Evolutionary conservation across 2,888 invertebrate genomes (phyloP).

Genomic region (Girardia tigrina): DNA sequence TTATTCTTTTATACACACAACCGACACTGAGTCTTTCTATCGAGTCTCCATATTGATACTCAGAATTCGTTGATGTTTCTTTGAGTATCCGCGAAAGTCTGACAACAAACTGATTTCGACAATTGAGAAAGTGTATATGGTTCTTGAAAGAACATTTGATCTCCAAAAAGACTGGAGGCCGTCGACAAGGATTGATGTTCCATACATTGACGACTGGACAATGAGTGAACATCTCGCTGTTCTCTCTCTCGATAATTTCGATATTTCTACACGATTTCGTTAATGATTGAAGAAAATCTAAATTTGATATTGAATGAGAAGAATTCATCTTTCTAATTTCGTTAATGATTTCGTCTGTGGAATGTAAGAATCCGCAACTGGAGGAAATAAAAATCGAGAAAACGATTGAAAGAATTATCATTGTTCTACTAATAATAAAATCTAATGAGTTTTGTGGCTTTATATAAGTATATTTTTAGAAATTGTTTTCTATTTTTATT

Average conservation of each 20-base stretch:
- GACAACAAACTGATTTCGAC: neutral
- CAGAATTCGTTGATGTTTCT: neutral
- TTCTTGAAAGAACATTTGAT: neutral
- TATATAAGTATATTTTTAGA: no score
- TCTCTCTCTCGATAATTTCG: neutral
- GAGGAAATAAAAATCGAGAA: neutral
- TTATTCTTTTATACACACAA: neutral
- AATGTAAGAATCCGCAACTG: neutral
- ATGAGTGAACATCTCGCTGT: neutral
- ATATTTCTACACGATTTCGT: neutral
- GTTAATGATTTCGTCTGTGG: neutral
- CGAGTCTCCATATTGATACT: neutral
- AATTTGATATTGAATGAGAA: neutral
- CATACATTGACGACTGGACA: neutral
- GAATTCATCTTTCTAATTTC: constrained; percentile 6
- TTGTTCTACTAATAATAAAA: neutral
- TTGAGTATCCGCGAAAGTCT: neutral
- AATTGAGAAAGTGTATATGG: neutral
- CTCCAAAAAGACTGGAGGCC: neutral
- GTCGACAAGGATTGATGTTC: constrained; percentile 18
- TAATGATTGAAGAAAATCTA: neutral
- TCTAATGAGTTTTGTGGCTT: no score
- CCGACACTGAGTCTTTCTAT: neutral
- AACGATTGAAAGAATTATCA: neutral
- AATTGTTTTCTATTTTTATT: no score